A percentile compares a stretch with the other conserved stretches of the same genome.
Evolutionary conservation across 2,113 vertebrate genomes (phyloP).

Genomic region (Acrocephalus arundinaceus): DNA sequence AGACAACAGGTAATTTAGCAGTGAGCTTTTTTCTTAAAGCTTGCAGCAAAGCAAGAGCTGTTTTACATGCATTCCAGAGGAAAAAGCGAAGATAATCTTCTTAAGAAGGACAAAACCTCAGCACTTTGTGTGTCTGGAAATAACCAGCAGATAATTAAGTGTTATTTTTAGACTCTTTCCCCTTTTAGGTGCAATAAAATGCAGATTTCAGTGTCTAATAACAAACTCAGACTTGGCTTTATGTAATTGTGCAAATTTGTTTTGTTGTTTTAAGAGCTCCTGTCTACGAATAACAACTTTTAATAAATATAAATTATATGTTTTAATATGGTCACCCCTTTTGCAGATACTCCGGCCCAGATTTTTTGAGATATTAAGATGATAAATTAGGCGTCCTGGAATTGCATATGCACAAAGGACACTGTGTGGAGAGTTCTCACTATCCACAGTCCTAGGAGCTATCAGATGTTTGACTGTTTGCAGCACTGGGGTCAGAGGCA

Average conservation of each 20-base stretch:
- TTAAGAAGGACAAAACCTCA: constrained; percentile 75
- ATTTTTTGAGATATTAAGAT: neutral
- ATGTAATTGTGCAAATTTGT: neutral
- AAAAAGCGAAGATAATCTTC: constrained; percentile 74
- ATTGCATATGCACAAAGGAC: neutral
- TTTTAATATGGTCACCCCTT: neutral
- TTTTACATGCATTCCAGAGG: constrained; percentile 76
- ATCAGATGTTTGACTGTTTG: neutral
- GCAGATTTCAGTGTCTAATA: neutral
- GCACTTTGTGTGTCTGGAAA: constrained; percentile 66
- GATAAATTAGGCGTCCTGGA: neutral
- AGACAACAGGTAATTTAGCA: constrained; percentile 71
- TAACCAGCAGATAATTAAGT: constrained; percentile 63
- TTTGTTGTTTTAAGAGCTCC: neutral
- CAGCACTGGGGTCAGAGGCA: neutral
- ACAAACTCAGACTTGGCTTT: neutral
- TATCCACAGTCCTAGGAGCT: neutral
- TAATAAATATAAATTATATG: neutral
- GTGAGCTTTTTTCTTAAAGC: constrained; percentile 54
- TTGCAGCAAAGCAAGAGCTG: constrained; percentile 60
- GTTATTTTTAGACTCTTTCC: constrained; percentile 52
- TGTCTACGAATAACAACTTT: neutral
- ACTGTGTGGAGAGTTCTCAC: neutral
- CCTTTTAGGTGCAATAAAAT: constrained; percentile 21
- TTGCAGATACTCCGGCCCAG: neutral